Evolutionary conservation across 2,888 invertebrate genomes (phyloP), one percentile per base, ranked within the genome.

Genomic region (Elegia similella): DNA sequence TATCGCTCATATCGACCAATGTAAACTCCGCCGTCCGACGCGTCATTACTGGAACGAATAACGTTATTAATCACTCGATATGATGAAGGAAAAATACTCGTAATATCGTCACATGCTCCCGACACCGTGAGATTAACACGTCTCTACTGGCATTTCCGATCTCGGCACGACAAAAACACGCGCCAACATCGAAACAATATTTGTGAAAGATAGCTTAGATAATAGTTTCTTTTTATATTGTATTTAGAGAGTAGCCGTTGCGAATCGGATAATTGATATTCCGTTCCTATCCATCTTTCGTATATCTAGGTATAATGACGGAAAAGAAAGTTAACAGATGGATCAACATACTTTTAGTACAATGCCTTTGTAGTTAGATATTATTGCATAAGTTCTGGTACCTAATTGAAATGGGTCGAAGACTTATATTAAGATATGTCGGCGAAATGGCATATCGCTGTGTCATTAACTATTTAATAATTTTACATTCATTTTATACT

Each of bases 81-180:
- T 82, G 83, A 85, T 83, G 78, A 80, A 68, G 79, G 71, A 82
- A 86, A 86, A 89, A 88, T 88, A 50, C 50, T 50, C 50, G 50
- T 34, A 88, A 86, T 86, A 86, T 82, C 88, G 87, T 88, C 89
- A 88, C 84, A 84, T 89, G 89, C 74, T 85, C 78, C 70, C 78
- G 89, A 88, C 89, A 86, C 78, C 75, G 79, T 77, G 82, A 84
- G 87, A 90, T 88, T 89, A 89, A 88, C 86, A 86, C 89, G 81
- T 82, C 83, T 76, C 73, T 78, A 70, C 75, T 63, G 59, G 68
- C 73, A 68, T 73, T 78, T 66, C 67, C 73, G 72, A 71, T 75
- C 73, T 69, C 70, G 16, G 50, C 50, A 50, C 67, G 66, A 63
- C 65, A 65, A 67, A 65, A 59, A 60, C 62, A 58, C 60, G 64